Evolutionary conservation across 2,888 invertebrate species (phyloP).

Genomic region (Morpho deidamia): DNA sequence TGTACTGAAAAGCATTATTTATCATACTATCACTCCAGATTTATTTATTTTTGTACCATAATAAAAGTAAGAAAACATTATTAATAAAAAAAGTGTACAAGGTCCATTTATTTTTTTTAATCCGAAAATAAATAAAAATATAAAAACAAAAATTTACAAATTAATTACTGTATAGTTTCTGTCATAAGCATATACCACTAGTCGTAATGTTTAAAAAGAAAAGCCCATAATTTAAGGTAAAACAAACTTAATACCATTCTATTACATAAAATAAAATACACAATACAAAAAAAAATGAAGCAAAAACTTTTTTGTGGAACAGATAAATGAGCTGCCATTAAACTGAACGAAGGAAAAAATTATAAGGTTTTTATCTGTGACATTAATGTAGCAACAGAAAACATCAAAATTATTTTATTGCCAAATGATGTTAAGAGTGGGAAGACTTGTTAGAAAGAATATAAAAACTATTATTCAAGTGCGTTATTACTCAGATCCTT

Average conservation of each 20-base stretch:
- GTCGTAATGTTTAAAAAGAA: too few relatives aligned
- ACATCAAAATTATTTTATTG: neutral
- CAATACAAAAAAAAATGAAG: neutral
- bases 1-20: too few relatives aligned
- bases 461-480: neutral
- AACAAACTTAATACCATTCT: neutral
- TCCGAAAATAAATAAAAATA: too few relatives aligned
- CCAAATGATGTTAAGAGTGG: neutral
- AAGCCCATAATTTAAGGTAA: too few relatives aligned
- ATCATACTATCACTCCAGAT: too few relatives aligned
- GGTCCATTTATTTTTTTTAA: too few relatives aligned
- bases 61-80: too few relatives aligned
- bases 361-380: neutral
- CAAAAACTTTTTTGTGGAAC: neutral
- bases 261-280: neutral
- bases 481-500: neutral
- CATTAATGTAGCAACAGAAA: neutral
- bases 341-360: neutral
- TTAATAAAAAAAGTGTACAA: too few relatives aligned
- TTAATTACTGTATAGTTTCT: too few relatives aligned
- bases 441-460: neutral
- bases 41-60: too few relatives aligned
- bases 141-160: too few relatives aligned
- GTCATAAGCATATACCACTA: too few relatives aligned
- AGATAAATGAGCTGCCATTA: neutral